A percentile compares a stretch with the other conserved stretches of the same genome.
These are phyloP conservation scores for Pteronotus mesoamericanus DNA, from an alignment of 2,797 vertebrate species.

Conservation along the genomic window DNA sequence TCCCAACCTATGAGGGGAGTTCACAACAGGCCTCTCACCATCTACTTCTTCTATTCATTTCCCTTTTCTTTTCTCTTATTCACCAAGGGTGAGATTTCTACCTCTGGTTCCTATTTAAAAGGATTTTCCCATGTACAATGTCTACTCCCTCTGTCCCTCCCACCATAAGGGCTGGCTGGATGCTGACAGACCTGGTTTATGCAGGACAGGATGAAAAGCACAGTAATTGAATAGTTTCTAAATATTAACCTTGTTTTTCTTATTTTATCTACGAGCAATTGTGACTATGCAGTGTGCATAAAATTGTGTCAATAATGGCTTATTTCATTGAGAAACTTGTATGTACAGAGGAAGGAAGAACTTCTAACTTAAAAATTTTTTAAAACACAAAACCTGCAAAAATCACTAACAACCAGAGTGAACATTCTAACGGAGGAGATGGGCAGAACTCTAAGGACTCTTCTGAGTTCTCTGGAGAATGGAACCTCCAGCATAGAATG, in stretches of 20 bases:
- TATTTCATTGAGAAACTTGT: not conserved
- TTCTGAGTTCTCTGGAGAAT: not conserved
- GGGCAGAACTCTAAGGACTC: not conserved
- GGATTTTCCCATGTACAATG: not conserved
- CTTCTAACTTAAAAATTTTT: not conserved
- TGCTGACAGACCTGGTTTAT: not conserved
- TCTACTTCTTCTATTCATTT: not conserved
- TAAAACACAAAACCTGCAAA: not conserved
- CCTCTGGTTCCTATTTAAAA: not conserved
- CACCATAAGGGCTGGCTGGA: not conserved
- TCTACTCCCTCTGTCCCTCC: not conserved
- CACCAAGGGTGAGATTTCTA: not conserved
- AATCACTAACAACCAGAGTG: not conserved
- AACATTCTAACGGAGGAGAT: not conserved
- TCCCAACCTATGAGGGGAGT: not conserved
- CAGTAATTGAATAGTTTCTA: not conserved
- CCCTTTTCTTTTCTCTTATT: not conserved
- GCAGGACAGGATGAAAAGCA: not conserved
- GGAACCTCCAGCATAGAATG: not conserved
- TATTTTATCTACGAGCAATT: not conserved
- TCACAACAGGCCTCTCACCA: not conserved
- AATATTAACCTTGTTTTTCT: not conserved
- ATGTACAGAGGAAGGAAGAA: not conserved
- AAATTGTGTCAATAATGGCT: not conserved
- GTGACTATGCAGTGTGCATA: not conserved